Base-by-base conservation (phyloP, 2,888 invertebrate genomes). In the Micoletzkya japonica region DNA sequence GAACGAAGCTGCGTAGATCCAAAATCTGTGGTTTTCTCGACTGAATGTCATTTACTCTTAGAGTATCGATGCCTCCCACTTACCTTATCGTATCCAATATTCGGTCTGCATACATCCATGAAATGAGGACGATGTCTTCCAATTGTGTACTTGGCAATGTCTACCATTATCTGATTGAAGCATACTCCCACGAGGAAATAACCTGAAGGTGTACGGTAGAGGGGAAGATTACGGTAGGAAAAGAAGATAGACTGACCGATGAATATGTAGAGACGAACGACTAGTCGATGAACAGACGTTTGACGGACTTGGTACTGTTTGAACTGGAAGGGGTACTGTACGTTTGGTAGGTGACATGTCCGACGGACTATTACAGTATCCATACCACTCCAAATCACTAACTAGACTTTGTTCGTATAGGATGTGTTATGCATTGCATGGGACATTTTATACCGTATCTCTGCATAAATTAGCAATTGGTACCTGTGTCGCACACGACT, bases 51-150 rank as follows among this genome's bases (percentile, higher is more conserved):
- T 52, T 14, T 60, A 17, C 34, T 36, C 6, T n/a, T 10, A 34
- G 24, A n/a, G 7, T 34, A 32, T 34, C 34, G 57, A 57, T 20
- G 24, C 34, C 30, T 26, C n/a, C 36, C 14, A 64, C 26, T 26
- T 30, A 56, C 67, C 67, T 56, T 26, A n/a, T 17, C 26, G 63
- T 79, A 81, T 20, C 84, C 82, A 4, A 73, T 66, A 58, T 74
- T 71, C 39, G 96, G 96, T 70, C 89, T 88, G 85, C 97, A 98
- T 0, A 95, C 91, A 78, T 90, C 90, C 85, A 94, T 90, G 88
- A 97, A 98, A 88, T 98, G 95, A 37, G 97, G 97, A 78, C 97
- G 89, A 77, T 96, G 88, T 70, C 95, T 90, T 50, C 97, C 97
- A 76, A 96, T 91, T 14, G 92, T 91, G 86, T 94, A 95, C 88